Evolutionary conservation across 2,113 vertebrate species (phyloP).

Genomic region (Tachycineta bicolor): DNA sequence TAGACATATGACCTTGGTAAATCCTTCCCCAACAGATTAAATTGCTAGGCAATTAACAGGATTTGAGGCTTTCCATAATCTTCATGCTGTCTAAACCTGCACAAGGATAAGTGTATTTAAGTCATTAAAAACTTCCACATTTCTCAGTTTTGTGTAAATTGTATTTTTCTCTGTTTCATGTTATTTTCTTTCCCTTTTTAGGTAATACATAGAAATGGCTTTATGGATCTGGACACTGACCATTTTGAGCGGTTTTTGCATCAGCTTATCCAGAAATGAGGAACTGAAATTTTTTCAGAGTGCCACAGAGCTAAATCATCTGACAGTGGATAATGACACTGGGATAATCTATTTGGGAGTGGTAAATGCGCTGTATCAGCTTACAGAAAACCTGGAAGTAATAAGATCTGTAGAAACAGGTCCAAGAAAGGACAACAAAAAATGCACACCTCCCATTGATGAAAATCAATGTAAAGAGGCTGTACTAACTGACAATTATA

Average conservation of each 20-base stretch:
- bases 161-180: not conserved
- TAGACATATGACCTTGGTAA: not conserved
- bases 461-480: conserved; percentile 81
- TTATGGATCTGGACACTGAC: conserved; percentile 66
- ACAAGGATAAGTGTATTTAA: not conserved
- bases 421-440: conserved; percentile 82
- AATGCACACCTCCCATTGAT: conserved; percentile 91
- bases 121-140: not conserved
- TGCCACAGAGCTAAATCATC: conserved; percentile 83
- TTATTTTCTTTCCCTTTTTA: conserved; percentile 10
- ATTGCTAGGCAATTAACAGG: not conserved
- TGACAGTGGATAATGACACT: conserved; percentile 79
- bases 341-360: conserved; percentile 89
- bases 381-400: conserved; percentile 71
- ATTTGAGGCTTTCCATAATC: not conserved
- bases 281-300: conserved; percentile 70
- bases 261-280: conserved; percentile 48
- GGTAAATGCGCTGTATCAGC: conserved; percentile 88
- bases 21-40: not conserved
- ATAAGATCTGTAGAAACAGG: conserved; percentile 72
- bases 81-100: not conserved
- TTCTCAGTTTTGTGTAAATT: not conserved
- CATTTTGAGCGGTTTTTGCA: conserved; percentile 53
- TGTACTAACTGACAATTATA: conserved; percentile 80
- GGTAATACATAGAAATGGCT: conserved; percentile 73